Evolutionary conservation across 2,797 vertebrate species (phyloP).

Genomic region (Phalanger gymnotis): DNA sequence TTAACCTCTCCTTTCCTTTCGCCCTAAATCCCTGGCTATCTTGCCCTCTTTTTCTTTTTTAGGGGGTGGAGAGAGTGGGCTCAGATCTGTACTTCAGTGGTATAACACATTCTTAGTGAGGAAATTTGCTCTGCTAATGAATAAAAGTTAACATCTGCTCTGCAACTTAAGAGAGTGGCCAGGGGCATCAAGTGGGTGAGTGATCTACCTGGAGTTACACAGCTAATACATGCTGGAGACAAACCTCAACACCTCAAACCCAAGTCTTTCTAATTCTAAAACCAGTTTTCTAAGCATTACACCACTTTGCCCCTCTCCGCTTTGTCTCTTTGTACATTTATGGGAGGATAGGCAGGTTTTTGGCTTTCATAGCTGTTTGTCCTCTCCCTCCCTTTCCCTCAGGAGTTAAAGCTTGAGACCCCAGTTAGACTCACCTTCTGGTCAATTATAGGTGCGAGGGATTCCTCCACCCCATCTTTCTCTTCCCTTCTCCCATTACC

Average conservation of each 20-base stretch:
- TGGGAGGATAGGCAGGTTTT: background rate
- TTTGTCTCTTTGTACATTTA: constrained; percentile 40
- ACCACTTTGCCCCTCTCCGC: background rate
- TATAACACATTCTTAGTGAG: background rate
- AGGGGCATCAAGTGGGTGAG: background rate
- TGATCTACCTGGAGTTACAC: background rate
- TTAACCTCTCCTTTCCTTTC: constrained; percentile 21
- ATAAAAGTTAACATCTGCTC: background rate
- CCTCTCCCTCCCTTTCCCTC: background rate
- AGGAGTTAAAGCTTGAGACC: background rate
- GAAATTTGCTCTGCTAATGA: background rate
- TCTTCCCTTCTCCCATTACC: background rate
- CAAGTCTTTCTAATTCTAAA: background rate
- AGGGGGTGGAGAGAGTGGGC: background rate
- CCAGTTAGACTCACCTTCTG: background rate
- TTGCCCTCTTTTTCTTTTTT: background rate
- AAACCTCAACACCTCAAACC: background rate
- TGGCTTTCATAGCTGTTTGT: background rate
- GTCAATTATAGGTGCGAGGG: background rate
- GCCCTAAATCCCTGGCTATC: background rate
- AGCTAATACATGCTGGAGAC: background rate
- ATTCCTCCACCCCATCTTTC: background rate
- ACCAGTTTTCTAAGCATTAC: background rate
- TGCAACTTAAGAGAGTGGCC: background rate
- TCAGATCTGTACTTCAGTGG: background rate